Base-by-base conservation (phyloP, 2,113 vertebrate species). In the Centropristis striata region DNA sequence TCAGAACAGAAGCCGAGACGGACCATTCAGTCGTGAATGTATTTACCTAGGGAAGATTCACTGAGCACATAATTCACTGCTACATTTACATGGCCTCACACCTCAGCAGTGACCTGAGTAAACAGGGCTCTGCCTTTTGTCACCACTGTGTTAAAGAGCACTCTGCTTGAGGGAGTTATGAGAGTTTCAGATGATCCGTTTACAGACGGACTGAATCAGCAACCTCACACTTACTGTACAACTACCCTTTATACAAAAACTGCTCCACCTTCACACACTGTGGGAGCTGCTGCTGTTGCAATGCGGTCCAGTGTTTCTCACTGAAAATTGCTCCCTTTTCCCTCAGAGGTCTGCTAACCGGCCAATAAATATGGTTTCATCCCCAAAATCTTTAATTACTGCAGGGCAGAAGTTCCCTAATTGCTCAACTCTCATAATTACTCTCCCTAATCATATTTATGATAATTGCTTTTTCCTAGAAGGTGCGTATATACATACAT, bases 321-420 rank as follows among this genome's bases (percentile, higher is more conserved):
- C 39, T 51, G 10, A 39, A 53, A 72, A 63, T 13, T 0, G 0
- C 11, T 50, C 16, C 10, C 5, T 58, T 83, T 75, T 46, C 54
- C 27, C 36, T 8, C 2, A 23, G 23, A 71, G 25, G 51, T 66
- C 51, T 46, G 20, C 59, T 77, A 75, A 60, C 49, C 65, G 49
- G 23, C 14, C 36, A 28, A 67, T 72, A 70, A 69, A 80, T 78
- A 46, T 73, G 53, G 27, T 71, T 88, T 80, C 42, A 84, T 82
- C 44, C 71, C 58, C 44, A 66, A 70, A 77, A 74, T 59, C 21
- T 81, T 60, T 87, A 83, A 93, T 86, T 68, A 83, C 49, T 18
- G 46, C 5, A 1, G 76, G 74, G 71, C 67, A 70, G 51, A 78
- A 68, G 84, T 78, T 85, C 68, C 55, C 73, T 65, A 28, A 81